Evolutionary conservation across 2,888 invertebrate genomes (phyloP).

Genomic region (Quadriops clusia): DNA sequence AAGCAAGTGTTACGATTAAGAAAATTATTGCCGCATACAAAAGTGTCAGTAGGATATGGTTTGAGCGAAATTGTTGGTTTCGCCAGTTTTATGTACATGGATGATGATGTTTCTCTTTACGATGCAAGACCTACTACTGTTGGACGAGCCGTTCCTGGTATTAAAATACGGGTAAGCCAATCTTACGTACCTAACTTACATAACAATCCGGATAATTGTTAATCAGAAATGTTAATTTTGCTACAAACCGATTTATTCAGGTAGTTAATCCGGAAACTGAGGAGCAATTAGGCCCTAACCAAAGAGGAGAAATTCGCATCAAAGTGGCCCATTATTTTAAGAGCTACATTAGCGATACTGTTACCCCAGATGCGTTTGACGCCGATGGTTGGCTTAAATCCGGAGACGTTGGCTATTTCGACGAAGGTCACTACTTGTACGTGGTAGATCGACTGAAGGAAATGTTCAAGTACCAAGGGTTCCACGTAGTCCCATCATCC

Average conservation of each 20-base stretch:
- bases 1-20: constrained; percentile 12
- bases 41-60: constrained; percentile 28
- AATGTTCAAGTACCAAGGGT: constrained; percentile 24
- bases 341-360: constrained; percentile 18
- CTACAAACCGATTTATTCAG: too few relatives aligned
- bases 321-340: too few relatives aligned
- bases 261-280: constrained; percentile 28
- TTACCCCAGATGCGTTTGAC: constrained; percentile 16
- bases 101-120: too few relatives aligned
- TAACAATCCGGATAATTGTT: too few relatives aligned
- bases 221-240: too few relatives aligned
- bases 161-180: too few relatives aligned
- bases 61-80: constrained; percentile 32
- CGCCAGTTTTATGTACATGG: too few relatives aligned
- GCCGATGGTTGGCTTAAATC: constrained; percentile 24
- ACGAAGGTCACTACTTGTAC: constrained; percentile 23
- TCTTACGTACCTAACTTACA: too few relatives aligned
- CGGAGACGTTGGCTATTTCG: constrained; percentile 26
- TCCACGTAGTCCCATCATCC: constrained; percentile 26
- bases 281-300: constrained; percentile 35
- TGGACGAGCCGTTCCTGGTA: too few relatives aligned
- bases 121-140: too few relatives aligned
- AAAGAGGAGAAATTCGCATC: constrained; percentile 39
- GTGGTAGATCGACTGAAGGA: constrained; percentile 25
- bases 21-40: constrained; percentile 24